phyloP scores from a whole-genome alignment of 1,140 invertebrate species.

The Drosophila subpulchrella region DNA sequence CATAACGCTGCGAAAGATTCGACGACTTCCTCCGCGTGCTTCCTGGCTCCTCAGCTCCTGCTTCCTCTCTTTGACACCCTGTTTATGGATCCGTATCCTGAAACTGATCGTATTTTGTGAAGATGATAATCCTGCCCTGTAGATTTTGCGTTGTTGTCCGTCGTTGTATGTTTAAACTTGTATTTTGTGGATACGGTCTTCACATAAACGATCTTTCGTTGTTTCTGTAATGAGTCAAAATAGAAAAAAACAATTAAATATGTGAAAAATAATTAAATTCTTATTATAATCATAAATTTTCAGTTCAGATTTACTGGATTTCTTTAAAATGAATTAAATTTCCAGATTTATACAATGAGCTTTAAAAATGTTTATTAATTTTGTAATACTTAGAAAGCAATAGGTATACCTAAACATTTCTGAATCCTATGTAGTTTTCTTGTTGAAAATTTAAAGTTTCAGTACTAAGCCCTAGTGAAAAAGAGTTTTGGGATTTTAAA shows the following conservation, averaged over 20 bases:
- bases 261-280: neutral
- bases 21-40: conserved; percentile 20
- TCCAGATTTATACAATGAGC: too few species aligned
- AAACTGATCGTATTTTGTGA: neutral
- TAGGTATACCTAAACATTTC: too few species aligned
- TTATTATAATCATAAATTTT: neutral
- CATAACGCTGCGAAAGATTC: conserved; percentile 70
- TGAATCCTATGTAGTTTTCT: too few species aligned
- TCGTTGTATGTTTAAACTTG: conserved; percentile 59
- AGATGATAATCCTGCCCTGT: conserved; percentile 18
- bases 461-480: too few species aligned
- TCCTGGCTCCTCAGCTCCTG: conserved; percentile 25
- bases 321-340: too few species aligned
- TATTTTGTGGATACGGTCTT: conserved; percentile 29
- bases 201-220: conserved; percentile 27
- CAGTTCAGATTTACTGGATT: too few species aligned
- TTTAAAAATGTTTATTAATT: too few species aligned
- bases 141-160: conserved; percentile 33
- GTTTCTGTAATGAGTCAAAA: conserved; percentile 6
- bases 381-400: too few species aligned
- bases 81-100: conserved; percentile 10
- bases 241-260: neutral
- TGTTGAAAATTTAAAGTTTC: too few species aligned
- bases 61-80: conserved; percentile 11
- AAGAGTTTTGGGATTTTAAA: too few species aligned